These are phyloP conservation scores for Ciconia stormi DNA, from an alignment of 2,113 vertebrate genomes.

Conservation along the genomic window DNA sequence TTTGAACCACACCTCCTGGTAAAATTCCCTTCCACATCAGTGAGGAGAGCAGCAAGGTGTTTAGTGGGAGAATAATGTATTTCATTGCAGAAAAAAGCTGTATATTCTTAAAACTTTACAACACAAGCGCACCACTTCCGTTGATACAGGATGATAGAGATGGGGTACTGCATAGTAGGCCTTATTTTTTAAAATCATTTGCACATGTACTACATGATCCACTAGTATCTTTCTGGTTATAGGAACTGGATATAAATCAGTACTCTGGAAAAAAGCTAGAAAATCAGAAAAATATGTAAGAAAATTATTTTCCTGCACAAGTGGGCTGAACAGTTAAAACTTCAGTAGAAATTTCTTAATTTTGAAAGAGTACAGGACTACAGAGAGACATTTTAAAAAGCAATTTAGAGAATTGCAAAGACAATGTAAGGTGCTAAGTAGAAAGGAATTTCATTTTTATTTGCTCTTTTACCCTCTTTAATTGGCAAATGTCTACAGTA, in stretches of 20 bases:
- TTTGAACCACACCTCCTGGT: background rate
- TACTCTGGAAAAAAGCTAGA: background rate
- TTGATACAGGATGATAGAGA: background rate
- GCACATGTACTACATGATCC: background rate
- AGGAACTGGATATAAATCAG: background rate
- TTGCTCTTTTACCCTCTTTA: slow-evolving; percentile 37
- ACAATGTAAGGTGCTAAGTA: background rate
- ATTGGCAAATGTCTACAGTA: slow-evolving; percentile 26
- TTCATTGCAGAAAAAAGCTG: background rate
- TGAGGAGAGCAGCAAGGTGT: background rate
- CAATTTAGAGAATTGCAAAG: background rate
- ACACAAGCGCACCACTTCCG: background rate
- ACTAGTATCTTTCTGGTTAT: background rate
- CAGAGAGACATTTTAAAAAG: background rate
- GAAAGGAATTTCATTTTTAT: slow-evolving; percentile 21
- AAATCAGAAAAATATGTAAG: background rate
- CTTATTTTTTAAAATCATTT: background rate
- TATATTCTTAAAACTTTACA: background rate
- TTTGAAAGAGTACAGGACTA: background rate
- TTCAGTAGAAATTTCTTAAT: background rate
- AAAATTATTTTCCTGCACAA: background rate
- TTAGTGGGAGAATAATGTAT: background rate
- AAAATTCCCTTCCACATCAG: background rate
- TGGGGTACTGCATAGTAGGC: background rate
- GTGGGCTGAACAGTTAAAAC: background rate